A percentile compares a stretch with the other conserved stretches of the same genome.
Conservation (phyloP, 1,140 invertebrate genomes). For the Bombus vancouverensis region DNA sequence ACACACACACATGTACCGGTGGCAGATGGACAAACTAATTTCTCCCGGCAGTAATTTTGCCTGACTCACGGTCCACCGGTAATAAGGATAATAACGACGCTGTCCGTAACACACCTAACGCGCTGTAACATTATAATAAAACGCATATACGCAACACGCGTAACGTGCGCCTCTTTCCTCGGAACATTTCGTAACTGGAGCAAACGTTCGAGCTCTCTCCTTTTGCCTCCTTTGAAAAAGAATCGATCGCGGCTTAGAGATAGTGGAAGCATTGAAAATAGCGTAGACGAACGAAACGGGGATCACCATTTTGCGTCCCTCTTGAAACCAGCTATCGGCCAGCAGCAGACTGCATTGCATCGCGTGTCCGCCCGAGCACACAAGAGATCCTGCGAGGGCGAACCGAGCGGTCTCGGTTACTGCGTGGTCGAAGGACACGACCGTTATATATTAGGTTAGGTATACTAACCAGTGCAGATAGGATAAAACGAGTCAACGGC, state of each 20-base stretch:
- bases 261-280: conserved; percentile 24
- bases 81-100: conserved; percentile 37
- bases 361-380: conserved; percentile 55
- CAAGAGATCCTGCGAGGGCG: conserved; percentile 55
- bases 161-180: conserved; percentile 47
- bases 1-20: too few relatives aligned
- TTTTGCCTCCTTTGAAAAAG: neutral
- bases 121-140: conserved; percentile 49
- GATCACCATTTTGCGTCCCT: conserved; percentile 34
- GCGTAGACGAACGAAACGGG: conserved; percentile 18
- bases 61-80: conserved; percentile 36
- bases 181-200: conserved; percentile 50
- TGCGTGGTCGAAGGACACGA: conserved; percentile 67
- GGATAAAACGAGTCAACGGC: conserved; percentile 63
- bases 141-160: conserved; percentile 44
- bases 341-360: conserved; percentile 50
- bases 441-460: conserved; percentile 63
- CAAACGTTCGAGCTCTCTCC: conserved; percentile 23
- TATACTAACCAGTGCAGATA: conserved; percentile 54
- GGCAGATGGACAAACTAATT: conserved; percentile 5
- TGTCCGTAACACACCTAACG: conserved; percentile 46
- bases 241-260: conserved; percentile 32
- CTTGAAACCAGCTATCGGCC: conserved; percentile 31
- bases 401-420: conserved; percentile 43
- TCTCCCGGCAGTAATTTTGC: conserved; percentile 22